These are phyloP conservation scores for Thymelicus acteon DNA, from an alignment of 2,888 invertebrate species.

Conservation along the genomic window DNA sequence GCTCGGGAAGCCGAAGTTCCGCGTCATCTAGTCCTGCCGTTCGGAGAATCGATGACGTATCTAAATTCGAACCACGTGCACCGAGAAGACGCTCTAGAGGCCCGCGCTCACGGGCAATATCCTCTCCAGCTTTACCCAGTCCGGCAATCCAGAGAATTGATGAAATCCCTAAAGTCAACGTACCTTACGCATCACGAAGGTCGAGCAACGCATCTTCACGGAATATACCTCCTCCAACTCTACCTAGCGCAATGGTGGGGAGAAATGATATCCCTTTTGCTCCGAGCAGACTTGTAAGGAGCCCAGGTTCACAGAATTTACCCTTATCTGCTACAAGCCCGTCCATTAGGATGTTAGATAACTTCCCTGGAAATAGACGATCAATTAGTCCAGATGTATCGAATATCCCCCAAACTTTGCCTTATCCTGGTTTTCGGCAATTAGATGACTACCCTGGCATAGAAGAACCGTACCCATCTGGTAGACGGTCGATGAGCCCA, in stretches of 20 bases:
- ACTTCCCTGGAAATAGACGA: background rate
- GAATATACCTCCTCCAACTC: too few species aligned
- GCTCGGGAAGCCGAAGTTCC: background rate
- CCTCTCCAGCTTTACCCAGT: background rate
- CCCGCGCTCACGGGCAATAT: background rate
- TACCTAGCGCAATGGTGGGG: too few species aligned
- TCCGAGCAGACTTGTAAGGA: background rate
- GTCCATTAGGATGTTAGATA: background rate
- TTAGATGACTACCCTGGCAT: background rate
- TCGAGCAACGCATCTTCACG: too few species aligned
- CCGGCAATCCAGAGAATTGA: background rate
- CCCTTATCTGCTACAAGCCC: background rate
- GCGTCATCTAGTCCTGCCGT: background rate
- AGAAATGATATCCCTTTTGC: too few species aligned
- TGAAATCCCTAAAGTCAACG: background rate
- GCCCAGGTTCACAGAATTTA: background rate
- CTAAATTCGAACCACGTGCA: background rate
- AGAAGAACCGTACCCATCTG: conserved; percentile 3
- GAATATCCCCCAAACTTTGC: background rate
- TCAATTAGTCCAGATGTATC: background rate
- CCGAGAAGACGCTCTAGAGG: background rate
- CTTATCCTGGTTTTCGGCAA: background rate
- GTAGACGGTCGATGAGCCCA: conserved; percentile 7
- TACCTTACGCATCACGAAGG: background rate
- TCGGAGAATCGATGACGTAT: background rate